These are phyloP conservation scores for Psilanteris sp. DNA, from an alignment of 1,140 invertebrate species.

Conservation along the genomic window DNA sequence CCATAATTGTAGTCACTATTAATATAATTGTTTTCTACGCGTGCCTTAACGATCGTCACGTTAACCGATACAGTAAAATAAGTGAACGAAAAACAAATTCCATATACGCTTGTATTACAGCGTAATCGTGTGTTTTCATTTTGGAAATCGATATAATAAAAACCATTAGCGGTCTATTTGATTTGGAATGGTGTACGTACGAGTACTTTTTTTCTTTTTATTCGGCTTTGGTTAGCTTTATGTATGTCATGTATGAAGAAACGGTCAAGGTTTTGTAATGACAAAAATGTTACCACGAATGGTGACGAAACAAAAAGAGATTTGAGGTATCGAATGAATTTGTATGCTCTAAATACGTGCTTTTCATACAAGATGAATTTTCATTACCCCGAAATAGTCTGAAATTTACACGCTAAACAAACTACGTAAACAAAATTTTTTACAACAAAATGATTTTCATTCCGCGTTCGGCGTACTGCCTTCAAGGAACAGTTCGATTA, in stretches of 20 bases:
- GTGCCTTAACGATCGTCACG: too few species aligned
- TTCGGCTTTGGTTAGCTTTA: too few species aligned
- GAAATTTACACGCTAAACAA: conserved; percentile 55
- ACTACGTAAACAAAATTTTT: conserved; percentile 77
- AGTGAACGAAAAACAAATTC: too few species aligned
- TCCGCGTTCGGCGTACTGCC: conserved; percentile 73
- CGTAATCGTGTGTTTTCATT: too few species aligned
- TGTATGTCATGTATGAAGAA: conserved; percentile 15
- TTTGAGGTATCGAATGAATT: conserved; percentile 44
- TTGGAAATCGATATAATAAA: too few species aligned
- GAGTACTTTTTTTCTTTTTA: too few species aligned
- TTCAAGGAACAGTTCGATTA: conserved; percentile 62
- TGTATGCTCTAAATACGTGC: conserved; percentile 37
- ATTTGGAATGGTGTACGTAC: too few species aligned
- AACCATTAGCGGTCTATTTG: too few species aligned
- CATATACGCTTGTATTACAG: too few species aligned
- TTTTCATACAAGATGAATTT: conserved; percentile 18
- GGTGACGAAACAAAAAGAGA: conserved; percentile 11
- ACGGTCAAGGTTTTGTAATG: conserved; percentile 20
- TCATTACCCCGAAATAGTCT: conserved; percentile 34
- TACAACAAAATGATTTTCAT: conserved; percentile 75
- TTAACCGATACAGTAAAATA: too few species aligned
- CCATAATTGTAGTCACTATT: too few species aligned
- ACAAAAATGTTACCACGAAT: conserved; percentile 25
- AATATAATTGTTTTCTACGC: too few species aligned